Evolutionary conservation across 2,113 vertebrate genomes (phyloP).

Genomic region (Sphyrna mokarran): DNA sequence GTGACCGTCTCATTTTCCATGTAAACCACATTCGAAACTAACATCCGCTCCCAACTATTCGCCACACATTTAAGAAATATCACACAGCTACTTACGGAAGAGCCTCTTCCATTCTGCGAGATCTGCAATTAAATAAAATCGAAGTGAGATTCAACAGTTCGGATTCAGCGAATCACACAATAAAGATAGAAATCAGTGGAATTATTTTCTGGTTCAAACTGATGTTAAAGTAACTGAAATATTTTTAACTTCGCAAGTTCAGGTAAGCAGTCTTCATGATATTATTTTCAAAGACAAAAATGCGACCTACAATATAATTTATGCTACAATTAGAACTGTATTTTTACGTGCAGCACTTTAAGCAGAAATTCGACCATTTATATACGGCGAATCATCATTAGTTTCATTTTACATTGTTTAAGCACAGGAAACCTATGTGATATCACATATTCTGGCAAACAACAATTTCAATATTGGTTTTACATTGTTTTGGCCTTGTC

Average conservation of each 20-base stretch:
- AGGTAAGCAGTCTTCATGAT: neutral
- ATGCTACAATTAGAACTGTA: neutral
- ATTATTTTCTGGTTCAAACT: neutral
- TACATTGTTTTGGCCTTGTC: neutral
- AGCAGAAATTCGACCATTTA: neutral
- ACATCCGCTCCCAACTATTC: neutral
- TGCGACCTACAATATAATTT: neutral
- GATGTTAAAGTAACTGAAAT: neutral
- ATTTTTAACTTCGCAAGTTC: neutral
- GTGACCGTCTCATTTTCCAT: neutral
- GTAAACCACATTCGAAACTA: neutral
- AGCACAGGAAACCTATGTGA: neutral
- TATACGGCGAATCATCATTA: neutral
- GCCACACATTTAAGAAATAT: slow-evolving; percentile 35
- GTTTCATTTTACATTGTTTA: neutral
- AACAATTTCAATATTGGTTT: neutral
- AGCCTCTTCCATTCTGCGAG: slow-evolving; percentile 47
- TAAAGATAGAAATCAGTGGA: neutral
- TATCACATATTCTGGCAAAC: neutral
- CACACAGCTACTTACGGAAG: slow-evolving; percentile 52
- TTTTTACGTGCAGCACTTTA: neutral
- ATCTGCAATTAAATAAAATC: slow-evolving; percentile 65
- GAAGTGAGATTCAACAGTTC: neutral
- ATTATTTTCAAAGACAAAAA: neutral
- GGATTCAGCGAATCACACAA: neutral